Evolutionary conservation across 2,113 vertebrate species (phyloP), one percentile per base, ranked within the genome.

Genomic region (Aramus guarauna): DNA sequence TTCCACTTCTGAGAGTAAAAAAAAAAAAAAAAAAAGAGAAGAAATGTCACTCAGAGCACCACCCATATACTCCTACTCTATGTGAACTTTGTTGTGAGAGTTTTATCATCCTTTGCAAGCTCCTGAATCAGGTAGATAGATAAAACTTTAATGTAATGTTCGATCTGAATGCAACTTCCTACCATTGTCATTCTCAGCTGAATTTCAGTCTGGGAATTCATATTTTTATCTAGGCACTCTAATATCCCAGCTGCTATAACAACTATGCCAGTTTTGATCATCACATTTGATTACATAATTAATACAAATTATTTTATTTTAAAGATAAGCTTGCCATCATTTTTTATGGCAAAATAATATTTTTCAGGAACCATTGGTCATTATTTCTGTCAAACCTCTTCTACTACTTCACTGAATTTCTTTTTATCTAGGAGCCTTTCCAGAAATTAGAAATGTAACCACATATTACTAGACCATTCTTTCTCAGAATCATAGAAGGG

Each of bases 71-170:
- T 71, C 56, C 19, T 29, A 82, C 52, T 93, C 73, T 94, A 34
- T 41, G 39, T 92, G 64, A 94, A 58, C 30, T 84, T 30, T 74
- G 20, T 58, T 92, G 39, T 81, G 79, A 83, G 48, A 43, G 22
- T 88, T 93, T 93, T 71, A 75, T n/a, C 41, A 77, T 55, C 59
- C 52, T 92, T 94, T 95, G 59, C 50, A 95, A 92, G 45, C 56
- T 97, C 43, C 76, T 76, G 41, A 89, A 92, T 88, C n/a, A 92
- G 22, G 32, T 22, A 95, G 73, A 91, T 22, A 95, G 71, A 91
- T 74, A 73, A 80, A 93, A 96, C 18, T 91, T 96, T 73, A 88
- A 55, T 83, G 58, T 85, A 88, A 92, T 41, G 47, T 80, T 95
- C 95, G 45, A 72, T 94, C 27, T 90, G 56, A 95, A 90, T 58